Evolutionary conservation across 2,888 invertebrate genomes (phyloP), one percentile per base, ranked within the genome.

Genomic region (Scaeva pyrastri): DNA sequence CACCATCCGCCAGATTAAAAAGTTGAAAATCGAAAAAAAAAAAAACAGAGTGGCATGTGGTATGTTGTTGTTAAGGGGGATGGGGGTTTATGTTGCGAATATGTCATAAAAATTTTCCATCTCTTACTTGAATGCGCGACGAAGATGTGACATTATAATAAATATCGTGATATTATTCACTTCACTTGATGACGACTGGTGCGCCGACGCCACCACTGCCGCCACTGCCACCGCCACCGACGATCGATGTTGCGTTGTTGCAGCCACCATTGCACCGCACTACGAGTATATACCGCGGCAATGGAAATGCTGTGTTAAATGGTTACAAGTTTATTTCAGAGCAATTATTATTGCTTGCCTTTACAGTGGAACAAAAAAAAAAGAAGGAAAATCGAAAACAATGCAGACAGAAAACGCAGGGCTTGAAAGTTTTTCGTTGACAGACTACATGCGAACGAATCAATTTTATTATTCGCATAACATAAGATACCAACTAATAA

Each of bases 101-200:
- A 86, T 86, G 86, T 86, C 86, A 86, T 86, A 86, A 86, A 86
- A 86, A 86, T 86, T 82, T 86, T 70, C 77, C 73, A 48, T 39
- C 45, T 71, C 43, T 75, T 66, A 26, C 66, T 66, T 64, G 66
- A 71, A 79, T 71, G 70, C 48, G 60, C 56, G 56, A 78, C 45
- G 77, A 82, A 86, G 71, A 86, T 86, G 74, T 86, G 86, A 85
- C 85, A 85, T 85, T 85, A 81, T 85, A 85, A 85, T 85, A 85
- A 85, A 85, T 81, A 85, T 85, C 68, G 81, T 81, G 81, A 86
- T 86, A 86, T 86, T 86, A 86, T 86, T 86, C 86, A 85, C 81
- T 77, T 68, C 39, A 76, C 66, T 73, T 70, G 62, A 39, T 36
- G 55, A 39, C 39, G 52, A 68, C 68, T 68, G 56, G 56, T 56